Evolutionary conservation across 2,113 vertebrate species (phyloP), one percentile per base, ranked within the genome.

Genomic region (Vombatus ursinus): DNA sequence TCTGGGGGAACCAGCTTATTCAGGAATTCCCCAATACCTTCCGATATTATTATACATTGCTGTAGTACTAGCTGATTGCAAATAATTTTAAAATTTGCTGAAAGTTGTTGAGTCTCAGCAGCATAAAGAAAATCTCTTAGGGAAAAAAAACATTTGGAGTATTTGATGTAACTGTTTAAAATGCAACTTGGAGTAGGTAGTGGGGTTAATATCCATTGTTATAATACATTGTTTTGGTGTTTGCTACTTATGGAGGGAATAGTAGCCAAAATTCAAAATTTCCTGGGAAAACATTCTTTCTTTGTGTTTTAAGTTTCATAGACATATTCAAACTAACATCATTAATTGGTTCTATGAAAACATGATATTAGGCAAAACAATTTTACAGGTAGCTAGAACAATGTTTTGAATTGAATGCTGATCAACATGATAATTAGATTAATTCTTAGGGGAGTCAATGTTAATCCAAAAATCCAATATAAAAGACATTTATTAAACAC

Each of bases 51-150:
- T 84, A 92, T 90, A 49, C 90, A 89, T n/a, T 84, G 5, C 90
- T 93, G 22, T 14, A 92, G 52, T 48, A 14, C 44, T 52, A 52
- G 52, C 49, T 91, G n/a, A 52, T 51, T 90, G 68, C 93, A 91
- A 28, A 94, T 44, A 91, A 92, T 49, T 90, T 92, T 93, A 92
- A 90, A 92, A 53, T n/a, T 44, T 48, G 9, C 12, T 95, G 0
- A 1, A 2, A 93, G 16, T 95, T 89, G 19, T 50, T 16, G n/a
- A 3, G 94, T 91, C 91, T 96, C 90, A 95, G 96, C 90, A 97
- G 37, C 3, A 28, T 49, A 50, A 95, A 90, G 53, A 90, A 84
- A 93, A 44, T 68, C 48, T 89, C 12, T 95, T 94, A 94, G 54
- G 52, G 28, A 9, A 44, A 84, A 31, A n/a, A 68, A 77, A 19